Percentiles rank a stretch among this genome's conserved stretches.
Conservation (phyloP, 2,113 vertebrate genomes). For the Trichomycterus rosablanca region DNA sequence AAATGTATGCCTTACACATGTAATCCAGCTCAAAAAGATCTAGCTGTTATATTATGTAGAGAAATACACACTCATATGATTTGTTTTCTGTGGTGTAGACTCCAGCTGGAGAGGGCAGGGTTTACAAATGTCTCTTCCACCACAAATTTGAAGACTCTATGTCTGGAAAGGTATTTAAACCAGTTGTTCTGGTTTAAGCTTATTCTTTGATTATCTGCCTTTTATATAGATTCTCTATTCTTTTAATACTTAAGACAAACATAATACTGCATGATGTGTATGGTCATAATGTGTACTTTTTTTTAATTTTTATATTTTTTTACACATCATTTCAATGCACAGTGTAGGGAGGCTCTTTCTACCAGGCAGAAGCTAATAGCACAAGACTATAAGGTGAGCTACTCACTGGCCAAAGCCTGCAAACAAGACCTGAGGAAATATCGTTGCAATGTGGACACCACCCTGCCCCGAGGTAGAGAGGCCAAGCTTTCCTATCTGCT, state of each 20-base stretch:
- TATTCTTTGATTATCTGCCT: no score
- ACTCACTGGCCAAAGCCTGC: slow-evolving; percentile 93
- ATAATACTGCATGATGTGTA: no score
- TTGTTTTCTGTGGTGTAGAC: slow-evolving; percentile 66
- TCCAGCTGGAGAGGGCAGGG: slow-evolving; percentile 88
- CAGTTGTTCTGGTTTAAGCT: no score
- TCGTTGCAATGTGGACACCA: slow-evolving; percentile 88
- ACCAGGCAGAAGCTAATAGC: slow-evolving; percentile 95
- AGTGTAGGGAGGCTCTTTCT: slow-evolving; percentile 91
- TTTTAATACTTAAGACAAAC: no score
- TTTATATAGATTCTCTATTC: no score
- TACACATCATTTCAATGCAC: slow-evolving; percentile 11
- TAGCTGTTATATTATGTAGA: neutral
- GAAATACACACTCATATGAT: neutral
- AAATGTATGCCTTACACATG: slow-evolving; percentile 81
- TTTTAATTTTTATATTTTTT: neutral
- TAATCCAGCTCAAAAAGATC: no score
- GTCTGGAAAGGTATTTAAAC: slow-evolving; percentile 80
- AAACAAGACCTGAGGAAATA: slow-evolving; percentile 91
- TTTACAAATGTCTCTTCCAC: slow-evolving; percentile 98
- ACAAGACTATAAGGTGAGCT: slow-evolving; percentile 95
- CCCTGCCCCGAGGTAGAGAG: slow-evolving; percentile 85
- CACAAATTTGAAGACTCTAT: slow-evolving; percentile 98
- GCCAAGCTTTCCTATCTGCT: slow-evolving; percentile 93
- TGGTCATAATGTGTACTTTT: neutral